Evolutionary conservation across 2,797 vertebrate genomes (phyloP), one percentile per base, ranked within the genome.

Genomic region (Salarias fasciatus): DNA sequence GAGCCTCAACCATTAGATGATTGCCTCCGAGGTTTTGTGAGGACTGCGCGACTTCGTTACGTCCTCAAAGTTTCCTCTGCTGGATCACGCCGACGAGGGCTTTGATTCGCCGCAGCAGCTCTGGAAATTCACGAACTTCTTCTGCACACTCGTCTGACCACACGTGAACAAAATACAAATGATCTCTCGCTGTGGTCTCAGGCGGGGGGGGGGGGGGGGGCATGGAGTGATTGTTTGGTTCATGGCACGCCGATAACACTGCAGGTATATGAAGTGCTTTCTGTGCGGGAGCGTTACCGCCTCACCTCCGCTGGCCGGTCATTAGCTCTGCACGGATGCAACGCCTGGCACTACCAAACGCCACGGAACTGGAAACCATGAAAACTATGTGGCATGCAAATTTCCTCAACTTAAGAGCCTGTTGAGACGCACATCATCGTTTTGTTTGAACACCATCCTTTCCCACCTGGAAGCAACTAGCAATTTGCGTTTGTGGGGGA

Each of bases 1-100:
- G 63, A 82, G 53, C 52, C 36, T 57, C 44, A 44, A 63, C 85
- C 86, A 90, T 90, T 89, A 90, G 85, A 85, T 78, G 73, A 91
- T 92, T 91, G 76, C 79, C 75, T 79, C 45, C 43, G 65, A 79
- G 68, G 74, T 75, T 80, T 81, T 75, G 71, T 69, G 55, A 75
- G 56, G 45, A 51, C 47, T 69, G 57, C 28, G 45, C 57, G 50
- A 81, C 75, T 73, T 66, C n/a, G 47, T 72, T 65, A 66, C 41
- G 53, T 77, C 53, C 76, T 67, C 36, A 70, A 33, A 42, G 45
- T 78, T 73, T 70, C 51, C 54, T 38, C 53, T n/a, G 4, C 28
- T 53, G 56, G 51, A 63, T 58, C 49, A 41, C 7, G 31, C 53
- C 30, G 52, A 75, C 47, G 44, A 53, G 24, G 46, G 46, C 45